A percentile compares a stretch with the other conserved stretches of the same genome.
Evolutionary conservation across 2,113 vertebrate genomes (phyloP).

Genomic region (Neodontobutis hainanensis): DNA sequence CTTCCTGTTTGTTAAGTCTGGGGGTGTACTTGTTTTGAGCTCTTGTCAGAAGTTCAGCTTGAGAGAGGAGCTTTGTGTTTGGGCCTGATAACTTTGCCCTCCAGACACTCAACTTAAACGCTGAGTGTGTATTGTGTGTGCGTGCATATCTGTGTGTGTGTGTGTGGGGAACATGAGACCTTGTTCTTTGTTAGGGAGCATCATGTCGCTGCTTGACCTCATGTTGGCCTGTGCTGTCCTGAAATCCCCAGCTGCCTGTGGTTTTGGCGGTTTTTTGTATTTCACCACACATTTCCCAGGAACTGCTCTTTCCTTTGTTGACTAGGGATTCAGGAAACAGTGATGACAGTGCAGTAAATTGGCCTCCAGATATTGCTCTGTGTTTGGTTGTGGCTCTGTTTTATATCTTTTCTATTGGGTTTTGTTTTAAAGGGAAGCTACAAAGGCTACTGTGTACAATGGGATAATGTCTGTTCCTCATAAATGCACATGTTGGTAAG

Average conservation of each 20-base stretch:
- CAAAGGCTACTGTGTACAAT: background rate
- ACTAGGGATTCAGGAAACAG: background rate
- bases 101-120: conserved; percentile 25
- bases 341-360: conserved; percentile 2
- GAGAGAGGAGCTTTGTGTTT: conserved; percentile 65
- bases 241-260: conserved; percentile 44
- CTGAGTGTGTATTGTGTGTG: conserved; percentile 11
- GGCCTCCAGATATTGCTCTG: background rate
- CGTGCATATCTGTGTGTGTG: conserved; percentile 11
- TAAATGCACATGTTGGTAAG: background rate
- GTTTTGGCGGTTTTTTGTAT: conserved; percentile 33
- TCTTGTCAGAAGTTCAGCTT: conserved; percentile 51
- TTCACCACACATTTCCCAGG: conserved; percentile 7
- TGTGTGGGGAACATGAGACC: conserved; percentile 18
- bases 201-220: conserved; percentile 49
- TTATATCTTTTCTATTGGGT: background rate
- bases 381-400: background rate
- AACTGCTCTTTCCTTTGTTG: conserved; percentile 5
- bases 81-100: conserved; percentile 43
- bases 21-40: conserved; percentile 45
- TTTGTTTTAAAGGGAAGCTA: background rate
- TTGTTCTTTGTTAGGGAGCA: conserved; percentile 57
- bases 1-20: conserved; percentile 60
- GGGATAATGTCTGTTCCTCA: background rate
- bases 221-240: conserved; percentile 18